phyloP scores from a whole-genome alignment of 2,888 invertebrate species.

The Sminthurides aquaticus region DNA sequence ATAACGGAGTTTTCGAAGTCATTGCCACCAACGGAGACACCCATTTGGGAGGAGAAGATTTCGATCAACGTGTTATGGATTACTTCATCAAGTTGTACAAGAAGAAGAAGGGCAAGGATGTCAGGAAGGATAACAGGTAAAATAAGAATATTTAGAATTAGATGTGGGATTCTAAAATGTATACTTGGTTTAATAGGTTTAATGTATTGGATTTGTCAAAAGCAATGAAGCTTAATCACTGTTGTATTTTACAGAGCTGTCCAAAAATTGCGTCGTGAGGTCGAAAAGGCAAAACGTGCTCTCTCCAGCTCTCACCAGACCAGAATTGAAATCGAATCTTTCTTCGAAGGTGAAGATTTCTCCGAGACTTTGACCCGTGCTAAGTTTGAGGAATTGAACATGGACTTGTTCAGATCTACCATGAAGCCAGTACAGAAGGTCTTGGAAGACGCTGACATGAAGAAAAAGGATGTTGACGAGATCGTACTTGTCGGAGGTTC shows the following conservation, averaged over 20 bases:
- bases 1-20: constrained; percentile 96
- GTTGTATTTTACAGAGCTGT: constrained; percentile 82
- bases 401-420: constrained; percentile 69
- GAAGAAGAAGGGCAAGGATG: constrained; percentile 97
- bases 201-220: too few relatives aligned
- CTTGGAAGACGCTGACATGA: constrained; percentile 97
- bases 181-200: too few relatives aligned
- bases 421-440: constrained; percentile 93
- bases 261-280: constrained; percentile 91
- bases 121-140: constrained; percentile 65
- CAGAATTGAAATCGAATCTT: constrained; percentile 95
- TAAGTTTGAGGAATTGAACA: constrained; percentile 97
- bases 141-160: too few relatives aligned
- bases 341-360: constrained; percentile 98
- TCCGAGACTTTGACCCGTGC: constrained; percentile 95
- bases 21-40: constrained; percentile 91
- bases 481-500: constrained; percentile 98
- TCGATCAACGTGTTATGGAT: constrained; percentile 96
- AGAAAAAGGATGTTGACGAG: constrained; percentile 96
- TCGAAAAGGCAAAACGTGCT: constrained; percentile 94
- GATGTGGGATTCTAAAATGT: too few relatives aligned
- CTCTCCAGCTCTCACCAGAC: constrained; percentile 91
- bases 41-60: constrained; percentile 98
- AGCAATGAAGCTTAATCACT: too few relatives aligned
- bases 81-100: constrained; percentile 98